Conservation (phyloP, 2,113 vertebrate species). For the Prionailurus bengalensis region DNA sequence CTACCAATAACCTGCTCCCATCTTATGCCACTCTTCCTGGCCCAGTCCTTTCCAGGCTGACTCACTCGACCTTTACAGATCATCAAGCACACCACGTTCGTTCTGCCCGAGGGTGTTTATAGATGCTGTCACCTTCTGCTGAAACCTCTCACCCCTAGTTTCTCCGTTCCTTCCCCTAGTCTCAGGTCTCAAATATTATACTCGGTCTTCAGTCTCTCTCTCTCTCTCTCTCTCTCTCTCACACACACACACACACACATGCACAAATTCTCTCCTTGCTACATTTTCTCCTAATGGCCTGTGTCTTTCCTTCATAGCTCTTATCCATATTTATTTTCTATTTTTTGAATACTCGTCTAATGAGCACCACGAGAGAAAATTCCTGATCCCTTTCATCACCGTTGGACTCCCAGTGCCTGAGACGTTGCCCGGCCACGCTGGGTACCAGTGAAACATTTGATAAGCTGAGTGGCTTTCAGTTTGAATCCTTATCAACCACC, state of each 20-base stretch:
- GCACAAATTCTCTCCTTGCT: neutral
- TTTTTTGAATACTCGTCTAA: neutral
- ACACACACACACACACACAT: neutral
- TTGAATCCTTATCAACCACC: neutral
- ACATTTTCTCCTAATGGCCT: neutral
- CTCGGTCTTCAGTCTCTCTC: neutral
- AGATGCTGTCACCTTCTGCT: neutral
- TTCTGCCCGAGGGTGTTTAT: neutral
- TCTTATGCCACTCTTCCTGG: neutral
- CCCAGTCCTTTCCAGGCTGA: too few relatives aligned
- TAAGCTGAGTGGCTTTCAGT: neutral
- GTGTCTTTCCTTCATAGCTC: neutral
- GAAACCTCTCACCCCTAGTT: neutral
- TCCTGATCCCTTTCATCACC: neutral
- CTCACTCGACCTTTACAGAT: neutral
- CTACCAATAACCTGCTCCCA: neutral
- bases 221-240: too few relatives aligned
- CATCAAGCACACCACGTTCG: neutral
- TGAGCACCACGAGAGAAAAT: neutral
- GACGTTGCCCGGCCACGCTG: neutral
- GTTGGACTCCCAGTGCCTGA: neutral
- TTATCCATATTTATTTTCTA: neutral
- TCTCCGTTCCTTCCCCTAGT: neutral
- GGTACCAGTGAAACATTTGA: neutral
- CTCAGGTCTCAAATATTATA: neutral